Conservation (phyloP, 2,888 invertebrate genomes). For the Drosophila siamana region DNA sequence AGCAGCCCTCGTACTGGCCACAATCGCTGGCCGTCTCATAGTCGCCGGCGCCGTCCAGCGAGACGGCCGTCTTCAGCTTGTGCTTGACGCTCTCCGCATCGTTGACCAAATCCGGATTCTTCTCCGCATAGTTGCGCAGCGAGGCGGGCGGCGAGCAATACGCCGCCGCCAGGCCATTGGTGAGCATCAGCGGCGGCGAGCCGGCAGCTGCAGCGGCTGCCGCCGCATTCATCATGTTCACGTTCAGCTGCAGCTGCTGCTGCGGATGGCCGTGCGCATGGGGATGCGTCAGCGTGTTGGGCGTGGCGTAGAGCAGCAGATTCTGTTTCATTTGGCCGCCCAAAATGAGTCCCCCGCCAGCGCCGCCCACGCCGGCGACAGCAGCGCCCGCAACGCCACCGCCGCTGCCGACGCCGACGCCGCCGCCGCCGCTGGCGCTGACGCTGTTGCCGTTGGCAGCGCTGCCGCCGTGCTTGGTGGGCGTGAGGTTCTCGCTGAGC, state of each 20-base stretch:
- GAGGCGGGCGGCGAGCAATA: conserved; percentile 87
- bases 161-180: conserved; percentile 81
- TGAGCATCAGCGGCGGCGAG: conserved; percentile 73
- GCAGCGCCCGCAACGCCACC: conserved; percentile 48
- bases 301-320: conserved; percentile 83
- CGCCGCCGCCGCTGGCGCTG: conserved; percentile 19
- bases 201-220: conserved; percentile 83
- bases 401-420: conserved; percentile 17
- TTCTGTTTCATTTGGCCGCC: conserved; percentile 85
- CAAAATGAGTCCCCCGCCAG: conserved; percentile 76
- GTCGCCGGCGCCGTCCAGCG: conserved; percentile 83
- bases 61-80: conserved; percentile 84
- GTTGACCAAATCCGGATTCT: conserved; percentile 92
- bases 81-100: conserved; percentile 89
- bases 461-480: conserved; percentile 72
- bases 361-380: conserved; percentile 19
- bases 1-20: conserved; percentile 83
- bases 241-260: conserved; percentile 75
- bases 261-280: conserved; percentile 30
- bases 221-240: conserved; percentile 70
- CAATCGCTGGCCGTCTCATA: conserved; percentile 84
- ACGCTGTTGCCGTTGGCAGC: conserved; percentile 44
- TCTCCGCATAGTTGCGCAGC: conserved; percentile 87
- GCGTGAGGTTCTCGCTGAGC: conserved; percentile 77
- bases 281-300: conserved; percentile 64